Evolutionary conservation across 1,140 invertebrate species (phyloP).

Genomic region (Papilio xuthus): DNA sequence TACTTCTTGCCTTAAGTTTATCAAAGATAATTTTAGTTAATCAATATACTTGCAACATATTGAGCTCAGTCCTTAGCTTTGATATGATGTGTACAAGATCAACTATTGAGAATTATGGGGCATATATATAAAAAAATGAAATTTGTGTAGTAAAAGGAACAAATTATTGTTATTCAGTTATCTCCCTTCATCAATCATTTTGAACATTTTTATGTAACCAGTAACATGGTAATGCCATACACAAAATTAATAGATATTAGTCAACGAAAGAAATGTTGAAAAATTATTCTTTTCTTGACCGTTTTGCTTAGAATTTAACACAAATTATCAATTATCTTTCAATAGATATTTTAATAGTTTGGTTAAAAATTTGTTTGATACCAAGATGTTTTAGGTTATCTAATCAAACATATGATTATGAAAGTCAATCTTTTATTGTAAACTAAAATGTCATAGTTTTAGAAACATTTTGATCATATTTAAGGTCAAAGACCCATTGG

Average conservation of each 20-base stretch:
- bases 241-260: not conserved
- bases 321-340: not conserved
- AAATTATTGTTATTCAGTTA: no score
- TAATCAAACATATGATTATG: conserved; percentile 11
- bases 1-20: not conserved
- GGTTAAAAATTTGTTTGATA: not conserved
- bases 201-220: no score
- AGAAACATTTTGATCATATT: conserved; percentile 8
- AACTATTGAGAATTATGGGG: not conserved
- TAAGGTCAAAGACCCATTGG: conserved; percentile 42
- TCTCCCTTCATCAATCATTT: no score
- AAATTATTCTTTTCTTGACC: not conserved
- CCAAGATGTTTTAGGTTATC: not conserved
- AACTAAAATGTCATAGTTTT: not conserved
- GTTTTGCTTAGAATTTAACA: not conserved
- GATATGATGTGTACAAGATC: no score
- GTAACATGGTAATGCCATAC: no score
- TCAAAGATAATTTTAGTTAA: not conserved
- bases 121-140: not conserved
- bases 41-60: not conserved
- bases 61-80: no score
- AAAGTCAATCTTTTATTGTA: conserved; percentile 10
- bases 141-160: not conserved
- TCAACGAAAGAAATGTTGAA: not conserved
- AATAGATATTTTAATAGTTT: not conserved